Base-by-base conservation (phyloP, 1,140 invertebrate genomes). In the Drosophila eugracilis region DNA sequence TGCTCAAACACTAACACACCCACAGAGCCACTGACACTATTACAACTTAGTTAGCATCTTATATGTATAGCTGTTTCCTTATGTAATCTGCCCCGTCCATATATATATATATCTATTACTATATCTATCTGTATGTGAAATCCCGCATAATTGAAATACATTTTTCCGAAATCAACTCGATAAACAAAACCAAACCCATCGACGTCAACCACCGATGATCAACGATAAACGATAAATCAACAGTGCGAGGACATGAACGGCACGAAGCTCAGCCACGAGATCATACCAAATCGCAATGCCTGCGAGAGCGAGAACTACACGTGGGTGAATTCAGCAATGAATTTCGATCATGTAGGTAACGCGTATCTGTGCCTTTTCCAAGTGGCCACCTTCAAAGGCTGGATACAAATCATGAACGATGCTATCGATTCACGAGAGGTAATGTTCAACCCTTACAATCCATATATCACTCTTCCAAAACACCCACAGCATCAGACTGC, bases 321-420 rank as follows among this genome's bases (percentile, higher is more conserved):
- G 14, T 99, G 98, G 98, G 95, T 96, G 92, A 99, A 99, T 93
- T 98, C 97, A 32, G 95, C 95, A 65, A 98, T 99, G 95, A 99
- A 99, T 93, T 99, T 99, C 92, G 98, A 99, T 92, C 97, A 99
- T 92, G 98, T 99, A 7, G 96, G 97, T 32, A 98, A 98, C 93
- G 98, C 98, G 21, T 99, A 99, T 92, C 93, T 99, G 75, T 98
- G 97, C 91, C 94, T 99, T 66, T 99, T 99, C 93, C 98, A 99
- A 97, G 97, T 99, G 74, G 98, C 98, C 41, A 99, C 98, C 45
- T 99, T 99, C 93, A 97, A 97, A 92, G 96, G 96, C 85, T 98
- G 95, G 97, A 98, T 96, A 86, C 96, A 96, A 92, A 99, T 99
- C 60, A 99, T 99, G 98, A 97, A 98, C 88, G 97, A 99, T 92